Conservation (phyloP, 2,113 vertebrate genomes). For the Vidua chalybeata region DNA sequence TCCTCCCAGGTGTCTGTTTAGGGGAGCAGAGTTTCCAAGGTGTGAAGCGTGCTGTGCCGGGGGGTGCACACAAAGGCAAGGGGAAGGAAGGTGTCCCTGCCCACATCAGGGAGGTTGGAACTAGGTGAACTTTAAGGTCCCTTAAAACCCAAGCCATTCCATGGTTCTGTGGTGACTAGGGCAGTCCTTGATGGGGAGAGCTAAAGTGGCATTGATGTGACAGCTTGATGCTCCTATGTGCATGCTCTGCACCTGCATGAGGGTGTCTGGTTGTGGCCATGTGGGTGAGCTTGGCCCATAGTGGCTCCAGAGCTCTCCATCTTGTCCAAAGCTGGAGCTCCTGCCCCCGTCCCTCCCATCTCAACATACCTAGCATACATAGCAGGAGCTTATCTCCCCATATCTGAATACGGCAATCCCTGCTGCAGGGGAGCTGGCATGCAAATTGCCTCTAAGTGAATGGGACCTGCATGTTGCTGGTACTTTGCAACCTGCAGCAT, state of each 20-base stretch:
- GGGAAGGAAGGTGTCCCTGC: background rate
- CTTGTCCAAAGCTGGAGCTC: background rate
- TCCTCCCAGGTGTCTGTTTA: background rate
- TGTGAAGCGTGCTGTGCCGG: fast-evolving
- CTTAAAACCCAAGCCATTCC: background rate
- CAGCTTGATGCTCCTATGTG: background rate
- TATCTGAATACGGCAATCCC: background rate
- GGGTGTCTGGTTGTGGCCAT: background rate
- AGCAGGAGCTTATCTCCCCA: background rate
- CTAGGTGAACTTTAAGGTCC: background rate
- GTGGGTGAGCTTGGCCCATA: background rate
- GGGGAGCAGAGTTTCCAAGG: background rate
- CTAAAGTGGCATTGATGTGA: too few species aligned
- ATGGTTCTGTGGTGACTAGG: background rate
- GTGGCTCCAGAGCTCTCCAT: background rate
- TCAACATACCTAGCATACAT: fast-evolving
- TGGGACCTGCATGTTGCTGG: background rate
- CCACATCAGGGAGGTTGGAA: background rate
- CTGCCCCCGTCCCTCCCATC: background rate
- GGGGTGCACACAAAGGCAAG: too few species aligned
- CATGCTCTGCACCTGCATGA: background rate
- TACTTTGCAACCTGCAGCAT: background rate
- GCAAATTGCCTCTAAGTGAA: background rate
- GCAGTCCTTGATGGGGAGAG: background rate
- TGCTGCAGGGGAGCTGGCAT: background rate